These are phyloP conservation scores for Onchidella celtica DNA, from an alignment of 2,888 invertebrate species.

Conservation along the genomic window DNA sequence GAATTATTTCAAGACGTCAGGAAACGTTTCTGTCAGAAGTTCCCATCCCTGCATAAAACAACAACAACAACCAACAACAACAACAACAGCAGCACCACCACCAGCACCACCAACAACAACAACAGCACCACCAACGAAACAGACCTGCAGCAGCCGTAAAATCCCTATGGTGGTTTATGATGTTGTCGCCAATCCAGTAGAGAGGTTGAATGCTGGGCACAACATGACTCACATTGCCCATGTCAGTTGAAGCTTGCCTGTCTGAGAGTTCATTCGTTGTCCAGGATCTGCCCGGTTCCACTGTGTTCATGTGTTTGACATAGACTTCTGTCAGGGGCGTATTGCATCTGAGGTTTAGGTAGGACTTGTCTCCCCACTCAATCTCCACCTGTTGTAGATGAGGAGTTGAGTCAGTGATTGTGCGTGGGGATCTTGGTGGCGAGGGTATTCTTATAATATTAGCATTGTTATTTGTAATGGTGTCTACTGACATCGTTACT, in stretches of 20 bases:
- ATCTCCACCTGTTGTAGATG: slow-evolving; percentile 2
- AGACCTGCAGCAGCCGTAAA: neutral
- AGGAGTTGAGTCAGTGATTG: neutral
- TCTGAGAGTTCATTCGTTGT: too few species aligned
- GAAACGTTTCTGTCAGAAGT: too few species aligned
- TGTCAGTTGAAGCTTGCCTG: neutral
- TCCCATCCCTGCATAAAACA: too few species aligned
- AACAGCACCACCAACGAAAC: too few species aligned
- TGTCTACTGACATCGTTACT: neutral
- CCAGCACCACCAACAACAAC: too few species aligned
- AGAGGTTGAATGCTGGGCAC: neutral
- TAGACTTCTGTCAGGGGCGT: neutral
- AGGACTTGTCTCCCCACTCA: neutral
- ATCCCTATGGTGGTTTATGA: neutral
- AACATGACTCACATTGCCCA: neutral
- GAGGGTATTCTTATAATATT: neutral
- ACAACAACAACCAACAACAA: too few species aligned
- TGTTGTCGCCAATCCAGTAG: neutral
- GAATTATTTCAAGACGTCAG: too few species aligned
- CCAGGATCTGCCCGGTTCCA: neutral
- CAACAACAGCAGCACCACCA: too few species aligned
- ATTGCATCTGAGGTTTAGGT: neutral
- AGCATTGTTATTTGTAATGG: too few species aligned
- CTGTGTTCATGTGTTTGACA: neutral
- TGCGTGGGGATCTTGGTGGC: neutral